Conservation (phyloP, 1,140 invertebrate genomes). For the Batillaria attramentaria region DNA sequence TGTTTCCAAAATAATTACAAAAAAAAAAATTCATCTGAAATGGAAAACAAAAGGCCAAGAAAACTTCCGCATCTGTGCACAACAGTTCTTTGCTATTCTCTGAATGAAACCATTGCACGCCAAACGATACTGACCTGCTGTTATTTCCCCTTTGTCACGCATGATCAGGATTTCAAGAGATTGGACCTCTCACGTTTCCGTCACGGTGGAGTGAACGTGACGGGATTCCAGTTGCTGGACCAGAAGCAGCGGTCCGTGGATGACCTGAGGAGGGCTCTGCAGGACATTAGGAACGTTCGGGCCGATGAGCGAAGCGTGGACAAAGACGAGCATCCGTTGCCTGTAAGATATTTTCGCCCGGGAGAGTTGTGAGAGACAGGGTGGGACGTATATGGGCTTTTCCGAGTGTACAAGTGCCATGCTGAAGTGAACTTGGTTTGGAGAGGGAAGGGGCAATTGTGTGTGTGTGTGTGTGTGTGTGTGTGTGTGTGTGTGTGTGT, state of each 20-base stretch:
- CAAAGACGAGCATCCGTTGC: conserved; percentile 20
- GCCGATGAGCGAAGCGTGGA: background rate
- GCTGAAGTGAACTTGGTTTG: too few relatives aligned
- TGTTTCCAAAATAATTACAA: too few relatives aligned
- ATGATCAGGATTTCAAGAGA: conserved; percentile 64
- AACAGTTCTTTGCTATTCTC: too few relatives aligned
- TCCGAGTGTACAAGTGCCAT: too few relatives aligned
- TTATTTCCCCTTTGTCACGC: too few relatives aligned
- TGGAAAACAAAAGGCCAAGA: too few relatives aligned
- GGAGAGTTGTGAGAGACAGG: too few relatives aligned
- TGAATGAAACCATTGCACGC: too few relatives aligned
- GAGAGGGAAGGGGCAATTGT: background rate
- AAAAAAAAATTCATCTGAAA: too few relatives aligned
- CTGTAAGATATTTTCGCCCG: conserved; percentile 18
- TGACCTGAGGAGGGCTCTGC: conserved; percentile 40
- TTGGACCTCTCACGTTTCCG: conserved; percentile 69
- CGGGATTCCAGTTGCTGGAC: conserved; percentile 69
- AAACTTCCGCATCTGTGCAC: too few relatives aligned
- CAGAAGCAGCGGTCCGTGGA: conserved; percentile 37
- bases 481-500: conserved; percentile 13
- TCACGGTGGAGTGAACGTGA: conserved; percentile 72
- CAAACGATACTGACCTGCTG: too few relatives aligned
- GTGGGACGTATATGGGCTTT: too few relatives aligned
- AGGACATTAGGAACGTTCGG: background rate
- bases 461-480: conserved; percentile 13